Evolutionary conservation across 2,113 vertebrate species (phyloP).

Genomic region (Heterochromis multidens): DNA sequence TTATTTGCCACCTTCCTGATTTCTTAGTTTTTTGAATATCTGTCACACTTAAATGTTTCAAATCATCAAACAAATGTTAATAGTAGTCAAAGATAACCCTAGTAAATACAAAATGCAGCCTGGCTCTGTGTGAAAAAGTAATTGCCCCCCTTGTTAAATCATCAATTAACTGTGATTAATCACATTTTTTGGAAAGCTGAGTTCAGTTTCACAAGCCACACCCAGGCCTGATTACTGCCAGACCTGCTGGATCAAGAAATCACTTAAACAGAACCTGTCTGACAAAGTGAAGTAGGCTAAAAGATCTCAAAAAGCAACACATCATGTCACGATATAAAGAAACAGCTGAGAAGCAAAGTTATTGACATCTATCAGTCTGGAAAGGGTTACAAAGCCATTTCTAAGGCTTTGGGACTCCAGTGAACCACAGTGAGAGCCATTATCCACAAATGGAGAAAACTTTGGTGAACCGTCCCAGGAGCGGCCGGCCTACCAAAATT

Average conservation of each 20-base stretch:
- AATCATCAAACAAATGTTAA: neutral
- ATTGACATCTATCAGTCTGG: neutral
- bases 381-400: neutral
- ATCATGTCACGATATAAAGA: neutral
- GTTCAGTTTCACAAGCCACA: neutral
- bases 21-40: neutral
- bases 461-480: neutral
- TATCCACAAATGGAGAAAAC: no score
- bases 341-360: neutral
- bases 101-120: neutral
- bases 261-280: neutral
- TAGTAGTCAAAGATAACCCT: neutral
- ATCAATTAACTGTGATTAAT: neutral
- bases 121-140: neutral
- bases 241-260: neutral
- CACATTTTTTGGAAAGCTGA: neutral
- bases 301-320: neutral
- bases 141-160: neutral
- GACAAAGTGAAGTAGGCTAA: neutral
- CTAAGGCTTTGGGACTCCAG: neutral
- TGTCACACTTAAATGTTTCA: neutral
- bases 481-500: neutral
- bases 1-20: neutral
- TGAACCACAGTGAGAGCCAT: accelerated
- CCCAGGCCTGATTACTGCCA: neutral